phyloP scores from a whole-genome alignment of 2,113 vertebrate species.

The Xenopus borealis region DNA sequence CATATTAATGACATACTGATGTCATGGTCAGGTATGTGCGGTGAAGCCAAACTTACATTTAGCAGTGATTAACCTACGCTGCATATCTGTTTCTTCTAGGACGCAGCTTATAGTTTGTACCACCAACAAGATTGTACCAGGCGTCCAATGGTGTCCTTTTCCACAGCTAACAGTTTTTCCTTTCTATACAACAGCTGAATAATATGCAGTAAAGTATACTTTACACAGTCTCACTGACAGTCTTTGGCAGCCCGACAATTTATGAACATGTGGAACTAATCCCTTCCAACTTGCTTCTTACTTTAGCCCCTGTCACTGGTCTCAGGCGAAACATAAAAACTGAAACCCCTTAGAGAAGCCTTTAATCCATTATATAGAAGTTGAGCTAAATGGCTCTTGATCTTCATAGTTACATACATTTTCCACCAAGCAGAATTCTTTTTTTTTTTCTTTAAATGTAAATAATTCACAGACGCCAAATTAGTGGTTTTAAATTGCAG shows the following conservation, averaged over 20 bases:
- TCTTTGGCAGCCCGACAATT: neutral
- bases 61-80: neutral
- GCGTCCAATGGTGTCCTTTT: neutral
- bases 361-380: neutral
- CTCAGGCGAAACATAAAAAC: neutral
- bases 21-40: no score
- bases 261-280: slow-evolving; percentile 5
- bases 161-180: neutral
- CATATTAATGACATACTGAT: neutral
- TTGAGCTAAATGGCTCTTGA: neutral
- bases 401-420: neutral
- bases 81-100: neutral
- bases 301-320: neutral
- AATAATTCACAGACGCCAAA: neutral
- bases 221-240: neutral
- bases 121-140: neutral
- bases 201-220: neutral
- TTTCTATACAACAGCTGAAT: neutral
- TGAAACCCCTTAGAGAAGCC: neutral
- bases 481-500: slow-evolving; percentile 2
- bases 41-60: no score
- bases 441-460: neutral
- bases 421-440: neutral
- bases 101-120: neutral
- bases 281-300: neutral